Evolutionary conservation across 2,888 invertebrate genomes (phyloP), one percentile per base, ranked within the genome.

Genomic region (Ligdia adustata): DNA sequence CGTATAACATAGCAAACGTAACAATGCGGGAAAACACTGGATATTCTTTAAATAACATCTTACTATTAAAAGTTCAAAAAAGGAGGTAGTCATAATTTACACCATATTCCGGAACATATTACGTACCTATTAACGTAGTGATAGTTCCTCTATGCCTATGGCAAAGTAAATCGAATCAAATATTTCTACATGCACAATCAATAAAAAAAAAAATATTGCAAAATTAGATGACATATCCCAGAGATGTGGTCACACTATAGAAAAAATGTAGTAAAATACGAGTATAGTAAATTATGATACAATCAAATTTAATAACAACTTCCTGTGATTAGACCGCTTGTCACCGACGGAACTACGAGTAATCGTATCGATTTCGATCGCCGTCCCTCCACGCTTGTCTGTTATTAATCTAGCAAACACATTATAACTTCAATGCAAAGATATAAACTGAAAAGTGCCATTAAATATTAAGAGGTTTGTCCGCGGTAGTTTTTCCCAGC

Each of bases 401-500:
- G n/a, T 37, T 11, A 37, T 37, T 37, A 27, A 6, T 4, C 11
- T 11, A 1, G 27, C 27, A 11, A 27, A 1, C 1, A 11, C 11
- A 22, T 22, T 6, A 6, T 7, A 22, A 6, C 11, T 11, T 4
- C 11, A 27, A 27, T 27, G 11, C 27, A n/a, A 1, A 4, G 14
- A 9, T 16, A 31, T 16, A 2, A 31, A 11, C 9, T 29, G 15
- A 14, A 4, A n/a, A 3, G 2, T 16, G 9, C 9, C 7, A 6
- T 7, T 24, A 24, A 24, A 24, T 27, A 18, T 18, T 27, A 11
- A 11, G 18, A 4, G 16, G 43, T 14, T 52, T 72, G 70, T 3
- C 95, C 94, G 66, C 98, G 95, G 93, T 98, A 99, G 71, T 94
- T 94, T 79, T 96, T 96, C 53, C 99, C 99, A 46, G 99, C 99